phyloP scores from a whole-genome alignment of 2,113 vertebrate genomes.

The Beaufortia kweichowensis region DNA sequence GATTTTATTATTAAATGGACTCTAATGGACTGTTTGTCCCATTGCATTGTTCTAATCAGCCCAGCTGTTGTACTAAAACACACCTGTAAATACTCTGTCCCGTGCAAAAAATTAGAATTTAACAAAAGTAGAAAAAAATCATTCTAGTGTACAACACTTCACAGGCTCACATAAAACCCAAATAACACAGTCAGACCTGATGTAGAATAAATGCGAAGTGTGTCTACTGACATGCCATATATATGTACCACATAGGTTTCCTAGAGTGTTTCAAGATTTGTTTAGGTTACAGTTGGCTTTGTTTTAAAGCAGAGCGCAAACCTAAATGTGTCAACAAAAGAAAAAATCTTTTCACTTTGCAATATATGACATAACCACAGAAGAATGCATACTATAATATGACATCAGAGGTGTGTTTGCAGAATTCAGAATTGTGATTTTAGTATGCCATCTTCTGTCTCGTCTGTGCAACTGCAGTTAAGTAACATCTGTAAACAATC shows the following conservation, averaged over 20 bases:
- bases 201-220: background rate
- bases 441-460: constrained; percentile 17
- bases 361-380: too few relatives aligned
- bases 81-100: too few relatives aligned
- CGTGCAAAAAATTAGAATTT: too few relatives aligned
- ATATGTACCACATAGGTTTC: background rate
- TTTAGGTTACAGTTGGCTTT: background rate
- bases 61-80: too few relatives aligned
- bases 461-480: constrained; percentile 13
- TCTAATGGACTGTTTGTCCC: too few relatives aligned
- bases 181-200: background rate
- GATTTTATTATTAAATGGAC: too few relatives aligned
- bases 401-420: background rate
- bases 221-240: background rate
- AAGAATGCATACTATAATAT: background rate
- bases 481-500: constrained; percentile 1
- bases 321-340: too few relatives aligned
- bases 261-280: background rate
- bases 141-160: too few relatives aligned
- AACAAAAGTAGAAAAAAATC: too few relatives aligned
- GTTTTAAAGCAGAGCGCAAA: background rate
- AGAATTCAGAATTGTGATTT: background rate
- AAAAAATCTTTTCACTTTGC: too few relatives aligned
- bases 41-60: too few relatives aligned
- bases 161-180: background rate